Base-by-base conservation (phyloP, 1,140 invertebrate genomes). In the Achroia grisella region DNA sequence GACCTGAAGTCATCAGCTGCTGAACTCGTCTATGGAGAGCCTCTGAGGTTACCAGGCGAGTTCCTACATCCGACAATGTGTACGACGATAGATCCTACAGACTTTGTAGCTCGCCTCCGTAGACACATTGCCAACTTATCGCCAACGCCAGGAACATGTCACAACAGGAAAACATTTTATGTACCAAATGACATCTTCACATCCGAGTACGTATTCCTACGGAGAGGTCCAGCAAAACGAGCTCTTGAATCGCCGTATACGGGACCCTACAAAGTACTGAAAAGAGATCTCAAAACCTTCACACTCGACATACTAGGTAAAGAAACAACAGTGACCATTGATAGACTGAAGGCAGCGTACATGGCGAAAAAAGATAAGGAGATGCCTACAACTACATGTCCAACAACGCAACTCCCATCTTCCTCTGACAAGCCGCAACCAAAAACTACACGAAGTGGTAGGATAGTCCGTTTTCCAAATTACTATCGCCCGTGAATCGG, bases 221-320 rank as follows among this genome's bases (percentile, higher is more conserved):
- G 71, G 1, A 37, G 46, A 8, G 67, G 71, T 33, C 47, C 46
- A 8, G 62, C 65, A 0, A 44, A 48, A 10, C 33, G 10, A 37
- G 39, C 62, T 4, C 45, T 73, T 10, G 35, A 63, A 30, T 45
- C 56, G 14, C 71, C 74, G 4, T 80, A 78, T 41, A 54, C 55
- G 10, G 71, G 78, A 33, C 67, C 71, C 6, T 77, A 58, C 39
- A 13, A 49, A 47, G 69, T 75, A 8, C 9, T 63, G n/a, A 12
- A 36, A 10, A 52, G 59, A 9, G 17, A 30, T 0, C 17, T n/a
- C 1, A 75, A 72, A 57, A 49, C 47, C 23, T 71, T 64, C 33
- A 57, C 42, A 12, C 41, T 69, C 8, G 27, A 52, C 0, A 50
- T 58, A 9, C 48, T 54, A 11, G 59, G 52, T 1, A 58, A 46